A percentile compares a stretch with the other conserved stretches of the same genome.
Conservation (phyloP, 1,140 invertebrate genomes). For the Lucilia sericata region DNA sequence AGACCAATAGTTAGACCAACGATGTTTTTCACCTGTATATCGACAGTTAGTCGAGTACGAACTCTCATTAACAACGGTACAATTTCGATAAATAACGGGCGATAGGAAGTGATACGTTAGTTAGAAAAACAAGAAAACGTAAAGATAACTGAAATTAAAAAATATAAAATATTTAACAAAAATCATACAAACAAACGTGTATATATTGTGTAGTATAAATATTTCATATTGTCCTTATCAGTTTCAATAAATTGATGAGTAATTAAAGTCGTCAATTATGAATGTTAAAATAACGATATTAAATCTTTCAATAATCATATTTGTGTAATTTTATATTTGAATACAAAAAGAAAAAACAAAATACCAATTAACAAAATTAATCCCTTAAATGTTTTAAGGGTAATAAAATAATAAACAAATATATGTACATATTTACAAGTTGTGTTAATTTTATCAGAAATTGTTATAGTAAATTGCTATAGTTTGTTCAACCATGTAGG, state of each 20-base stretch:
- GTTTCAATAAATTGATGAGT: conserved; percentile 40
- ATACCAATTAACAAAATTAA: background rate
- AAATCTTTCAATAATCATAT: conserved; percentile 1
- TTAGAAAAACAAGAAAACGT: background rate
- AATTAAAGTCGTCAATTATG: conserved; percentile 39
- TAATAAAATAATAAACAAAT: too few relatives aligned
- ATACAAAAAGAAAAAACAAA: background rate
- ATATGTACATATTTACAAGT: too few relatives aligned
- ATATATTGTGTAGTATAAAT: background rate
- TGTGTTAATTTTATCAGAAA: too few relatives aligned
- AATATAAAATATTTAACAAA: background rate
- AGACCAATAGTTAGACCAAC: too few relatives aligned
- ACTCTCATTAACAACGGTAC: background rate
- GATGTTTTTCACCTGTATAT: background rate
- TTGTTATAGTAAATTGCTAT: too few relatives aligned
- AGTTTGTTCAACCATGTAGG: too few relatives aligned
- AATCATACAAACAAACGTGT: background rate
- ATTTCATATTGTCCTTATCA: conserved; percentile 21
- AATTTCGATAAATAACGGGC: conserved; percentile 9
- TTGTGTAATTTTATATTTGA: background rate
- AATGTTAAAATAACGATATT: conserved; percentile 29
- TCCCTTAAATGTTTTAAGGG: too few relatives aligned
- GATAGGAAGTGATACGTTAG: background rate
- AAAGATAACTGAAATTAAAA: background rate
- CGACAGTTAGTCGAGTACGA: background rate